These are phyloP conservation scores for Solenopsis fugax DNA, from an alignment of 1,140 invertebrate species.

Conservation along the genomic window DNA sequence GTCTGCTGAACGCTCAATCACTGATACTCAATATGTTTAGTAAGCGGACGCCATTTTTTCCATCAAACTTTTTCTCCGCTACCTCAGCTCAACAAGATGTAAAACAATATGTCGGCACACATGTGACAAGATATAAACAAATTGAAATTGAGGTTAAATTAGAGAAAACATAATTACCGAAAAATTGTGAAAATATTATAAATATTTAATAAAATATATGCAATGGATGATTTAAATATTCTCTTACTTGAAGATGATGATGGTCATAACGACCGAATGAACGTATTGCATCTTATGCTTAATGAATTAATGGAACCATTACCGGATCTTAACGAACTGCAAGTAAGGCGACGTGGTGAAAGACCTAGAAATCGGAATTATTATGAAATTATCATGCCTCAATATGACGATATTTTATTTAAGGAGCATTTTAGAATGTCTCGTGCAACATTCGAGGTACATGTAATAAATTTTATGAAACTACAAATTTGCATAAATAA, in stretches of 20 bases:
- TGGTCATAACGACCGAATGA: neutral
- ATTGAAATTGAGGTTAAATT: too few relatives aligned
- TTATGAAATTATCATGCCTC: slow-evolving; percentile 15
- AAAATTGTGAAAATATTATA: too few relatives aligned
- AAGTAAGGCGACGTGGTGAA: neutral
- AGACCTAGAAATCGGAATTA: slow-evolving; percentile 9
- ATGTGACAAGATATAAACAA: too few relatives aligned
- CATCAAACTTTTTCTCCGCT: slow-evolving; percentile 1
- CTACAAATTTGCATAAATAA: too few relatives aligned
- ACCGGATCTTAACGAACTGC: neutral
- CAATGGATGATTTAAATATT: neutral
- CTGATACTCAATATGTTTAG: slow-evolving; percentile 22
- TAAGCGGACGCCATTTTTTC: slow-evolving; percentile 11
- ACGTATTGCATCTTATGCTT: slow-evolving; percentile 2
- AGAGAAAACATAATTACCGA: too few relatives aligned
- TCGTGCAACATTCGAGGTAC: neutral
- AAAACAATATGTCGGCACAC: neutral
- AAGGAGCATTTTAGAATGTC: slow-evolving; percentile 40
- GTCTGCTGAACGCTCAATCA: slow-evolving; percentile 27
- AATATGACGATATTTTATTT: neutral
- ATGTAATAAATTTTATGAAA: too few relatives aligned
- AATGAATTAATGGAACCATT: slow-evolving; percentile 12
- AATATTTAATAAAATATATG: too few relatives aligned
- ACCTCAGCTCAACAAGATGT: neutral
- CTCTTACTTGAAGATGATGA: neutral